Percentiles rank a stretch among this genome's conserved stretches.
Conservation (phyloP, 1,140 invertebrate genomes). For the Drosophila ficusphila region DNA sequence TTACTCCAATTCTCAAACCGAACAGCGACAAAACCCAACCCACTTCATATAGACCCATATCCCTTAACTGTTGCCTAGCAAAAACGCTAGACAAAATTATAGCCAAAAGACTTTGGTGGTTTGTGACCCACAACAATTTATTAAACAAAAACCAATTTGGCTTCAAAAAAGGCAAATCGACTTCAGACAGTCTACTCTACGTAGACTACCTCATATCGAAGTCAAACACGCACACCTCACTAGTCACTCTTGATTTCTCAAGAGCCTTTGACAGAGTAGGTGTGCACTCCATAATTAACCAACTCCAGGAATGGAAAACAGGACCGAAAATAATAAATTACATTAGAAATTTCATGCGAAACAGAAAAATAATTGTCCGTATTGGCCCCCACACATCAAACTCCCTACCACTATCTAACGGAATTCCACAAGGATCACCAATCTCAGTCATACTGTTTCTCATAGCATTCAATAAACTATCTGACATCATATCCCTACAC, state of each 20-base stretch:
- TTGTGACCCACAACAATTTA: conserved; percentile 4
- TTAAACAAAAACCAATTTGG: too few relatives aligned
- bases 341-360: neutral
- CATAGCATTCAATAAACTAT: neutral
- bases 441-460: neutral
- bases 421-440: too few relatives aligned
- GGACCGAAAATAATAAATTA: neutral
- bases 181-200: neutral
- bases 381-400: neutral
- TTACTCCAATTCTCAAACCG: too few relatives aligned
- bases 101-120: too few relatives aligned
- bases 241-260: neutral
- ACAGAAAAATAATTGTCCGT: neutral
- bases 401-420: too few relatives aligned
- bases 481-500: neutral
- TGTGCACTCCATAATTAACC: neutral
- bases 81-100: conserved; percentile 2
- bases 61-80: neutral
- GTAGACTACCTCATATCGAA: neutral
- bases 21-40: conserved; percentile 11
- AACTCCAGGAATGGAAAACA: neutral
- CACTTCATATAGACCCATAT: too few relatives aligned
- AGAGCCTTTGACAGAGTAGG: too few relatives aligned
- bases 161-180: too few relatives aligned
- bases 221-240: neutral